phyloP scores from a whole-genome alignment of 2,113 vertebrate species.

The Dasypus novemcinctus region DNA sequence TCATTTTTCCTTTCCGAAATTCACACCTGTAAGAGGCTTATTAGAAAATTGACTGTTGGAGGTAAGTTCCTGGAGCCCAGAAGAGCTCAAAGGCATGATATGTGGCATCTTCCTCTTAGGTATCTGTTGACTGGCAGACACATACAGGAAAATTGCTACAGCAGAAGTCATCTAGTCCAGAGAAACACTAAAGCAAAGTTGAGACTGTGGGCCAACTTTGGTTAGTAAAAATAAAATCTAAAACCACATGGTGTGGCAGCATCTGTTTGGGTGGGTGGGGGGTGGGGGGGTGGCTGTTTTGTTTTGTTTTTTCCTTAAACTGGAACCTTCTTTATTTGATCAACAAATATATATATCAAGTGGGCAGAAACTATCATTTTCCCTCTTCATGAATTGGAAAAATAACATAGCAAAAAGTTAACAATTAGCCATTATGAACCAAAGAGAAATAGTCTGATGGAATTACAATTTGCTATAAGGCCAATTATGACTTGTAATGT shows the following conservation, averaged over 20 bases:
- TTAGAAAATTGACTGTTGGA: not conserved
- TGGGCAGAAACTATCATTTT: not conserved
- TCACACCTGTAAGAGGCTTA: not conserved
- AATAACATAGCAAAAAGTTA: not conserved
- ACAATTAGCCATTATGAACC: not conserved
- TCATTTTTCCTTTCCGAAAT: not conserved
- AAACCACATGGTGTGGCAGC: not conserved
- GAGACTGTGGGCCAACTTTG: not conserved
- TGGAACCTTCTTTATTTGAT: not conserved
- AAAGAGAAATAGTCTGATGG: not conserved
- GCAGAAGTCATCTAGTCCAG: not conserved
- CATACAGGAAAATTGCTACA: not conserved
- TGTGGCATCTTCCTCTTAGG: not conserved
- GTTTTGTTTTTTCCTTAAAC: not conserved
- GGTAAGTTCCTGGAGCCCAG: not conserved
- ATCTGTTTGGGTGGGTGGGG: not conserved
- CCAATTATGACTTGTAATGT: not conserved
- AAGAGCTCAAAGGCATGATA: not conserved
- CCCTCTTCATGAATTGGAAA: not conserved
- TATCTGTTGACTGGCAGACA: not conserved
- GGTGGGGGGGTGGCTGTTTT: no score
- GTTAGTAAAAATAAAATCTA: not conserved
- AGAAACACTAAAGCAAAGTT: not conserved
- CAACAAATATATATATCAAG: not conserved
- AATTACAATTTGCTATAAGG: not conserved